Evolutionary conservation across 2,797 vertebrate genomes (phyloP), one percentile per base, ranked within the genome.

Genomic region (Acomys russatus): DNA sequence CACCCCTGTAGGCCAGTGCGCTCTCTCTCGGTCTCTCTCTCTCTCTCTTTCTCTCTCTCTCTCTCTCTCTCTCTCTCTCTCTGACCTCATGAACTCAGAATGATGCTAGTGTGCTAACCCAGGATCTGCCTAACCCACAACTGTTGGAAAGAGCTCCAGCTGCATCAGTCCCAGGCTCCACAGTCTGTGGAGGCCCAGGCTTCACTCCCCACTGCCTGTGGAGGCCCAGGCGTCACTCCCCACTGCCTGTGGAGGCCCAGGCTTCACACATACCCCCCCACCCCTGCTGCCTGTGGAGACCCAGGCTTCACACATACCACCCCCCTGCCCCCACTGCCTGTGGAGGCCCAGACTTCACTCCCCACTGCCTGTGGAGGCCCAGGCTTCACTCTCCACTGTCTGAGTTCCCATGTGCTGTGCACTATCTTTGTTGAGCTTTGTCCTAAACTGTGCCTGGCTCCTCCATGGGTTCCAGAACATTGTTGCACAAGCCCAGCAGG

Each of bases 1-100:
- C 25, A 17, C 12, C 83, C 22, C 51, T 1, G 0, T 3, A 18
- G 59, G 59, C 10, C 28, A 56, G 33, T 23, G 6, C 0, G 0
- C 0, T 38, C 1, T 68, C 92, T 87, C 35, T 18, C 74, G 77
- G 3, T 44, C 44, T 44, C 44, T 44, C 44, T 44, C 44, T 44
- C 44, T 44, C 44, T 44, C 44, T 44, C 44, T 44, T 4, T 44
- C 44, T 44, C 44, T 44, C 44, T 44, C n/a, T n/a, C 35, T 18
- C 74, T 80, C 0, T 38, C 1, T 68, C 92, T 87, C 35, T 18
- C 74, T 80, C 0, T 38, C 1, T 68, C 92, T 87, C 35, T 18
- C 74, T 80, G 15, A 14, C 82, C 77, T 83, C 56, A 66, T 14
- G 61, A 90, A 8, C 4, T 33, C 68, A 64, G 49, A 66, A 73